Conservation (phyloP, 92 coral and sea anemone species). For the Meandrina meandrites region DNA sequence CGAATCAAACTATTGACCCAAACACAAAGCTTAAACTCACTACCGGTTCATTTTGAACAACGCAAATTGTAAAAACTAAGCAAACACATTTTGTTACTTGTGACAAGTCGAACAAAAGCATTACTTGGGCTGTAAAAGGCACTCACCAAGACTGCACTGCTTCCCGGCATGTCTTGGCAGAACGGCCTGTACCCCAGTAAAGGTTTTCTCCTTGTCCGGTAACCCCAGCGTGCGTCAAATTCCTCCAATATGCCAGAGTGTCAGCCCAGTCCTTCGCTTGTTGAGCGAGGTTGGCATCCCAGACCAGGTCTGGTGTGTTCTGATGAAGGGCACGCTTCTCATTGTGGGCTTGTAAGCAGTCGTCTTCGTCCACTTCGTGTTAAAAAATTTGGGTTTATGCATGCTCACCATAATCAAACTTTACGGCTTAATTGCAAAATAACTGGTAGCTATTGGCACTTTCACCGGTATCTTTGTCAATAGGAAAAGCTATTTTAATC, state of each 20-base stretch:
- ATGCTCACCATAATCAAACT: no score
- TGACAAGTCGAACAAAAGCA: no score
- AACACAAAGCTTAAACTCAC: no score
- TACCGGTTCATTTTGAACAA: no score
- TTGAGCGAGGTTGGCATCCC: constrained; percentile 30
- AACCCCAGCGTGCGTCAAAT: not conserved
- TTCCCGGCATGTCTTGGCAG: constrained; percentile 9
- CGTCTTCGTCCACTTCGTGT: not conserved
- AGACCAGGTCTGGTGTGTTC: constrained; percentile 12
- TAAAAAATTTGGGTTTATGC: no score
- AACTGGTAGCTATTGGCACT: no score
- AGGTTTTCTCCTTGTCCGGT: constrained; percentile 47
- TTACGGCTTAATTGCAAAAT: no score
- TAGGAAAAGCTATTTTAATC: no score
- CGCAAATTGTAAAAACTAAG: no score
- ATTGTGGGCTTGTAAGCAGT: constrained; percentile 46
- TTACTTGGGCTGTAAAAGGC: not conserved
- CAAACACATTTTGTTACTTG: no score
- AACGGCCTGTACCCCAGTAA: not conserved
- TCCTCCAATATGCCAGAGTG: not conserved
- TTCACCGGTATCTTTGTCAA: no score
- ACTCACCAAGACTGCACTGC: constrained; percentile 47
- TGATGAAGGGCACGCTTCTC: constrained; percentile 38
- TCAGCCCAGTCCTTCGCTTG: constrained; percentile 33
- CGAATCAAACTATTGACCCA: no score